Base-by-base conservation (phyloP, 92 coral and sea anemone genomes). In the Nematostella vectensis region DNA sequence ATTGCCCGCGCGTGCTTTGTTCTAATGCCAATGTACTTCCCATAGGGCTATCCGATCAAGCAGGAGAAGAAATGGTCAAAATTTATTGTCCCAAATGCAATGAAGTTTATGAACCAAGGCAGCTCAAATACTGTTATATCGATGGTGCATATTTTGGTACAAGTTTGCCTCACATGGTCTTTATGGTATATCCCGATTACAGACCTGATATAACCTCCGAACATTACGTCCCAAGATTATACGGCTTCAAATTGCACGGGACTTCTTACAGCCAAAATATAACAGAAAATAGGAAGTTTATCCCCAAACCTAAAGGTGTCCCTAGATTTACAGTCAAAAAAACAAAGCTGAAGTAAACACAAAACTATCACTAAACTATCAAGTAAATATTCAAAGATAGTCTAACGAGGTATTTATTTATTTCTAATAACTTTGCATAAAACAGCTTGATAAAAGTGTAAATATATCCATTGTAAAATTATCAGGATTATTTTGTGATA, bases 121-220 rank as follows among this genome's bases (percentile, higher is more conserved):
- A 67, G 59, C 52, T 76, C 1, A 78, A 78, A 53, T 72, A 76
- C 57, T 69, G 75, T 54, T 58, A 68, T 47, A 63, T 83, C 22
- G 96, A 87, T 42, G 96, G 96, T 20, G 89, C 87, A 25, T 77
- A 67, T 50, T 87, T 87, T 59, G 96, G 96, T 10, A 78, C 71
- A 1, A 76, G 74, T 31, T 68, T 87, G 27, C 96, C 96, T 11
- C 96, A 87, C 48, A 82, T 87, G 89, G 47, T 87, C 11, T 87
- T 87, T 22, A 87, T 87, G 96, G 83, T 76, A 10, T 87, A 66
- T 31, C 82, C 96, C 10, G 85, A 79, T 11, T 80, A 77, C 29
- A 75, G 85, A 63, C 91, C 96, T 2, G 23, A 16, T 11, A 69
- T 69, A 33, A 82, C 69, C 6, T 40, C 71, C 48, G 79, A 83